Base-by-base conservation (phyloP, 2,888 invertebrate genomes). In the Baronia brevicornis region DNA sequence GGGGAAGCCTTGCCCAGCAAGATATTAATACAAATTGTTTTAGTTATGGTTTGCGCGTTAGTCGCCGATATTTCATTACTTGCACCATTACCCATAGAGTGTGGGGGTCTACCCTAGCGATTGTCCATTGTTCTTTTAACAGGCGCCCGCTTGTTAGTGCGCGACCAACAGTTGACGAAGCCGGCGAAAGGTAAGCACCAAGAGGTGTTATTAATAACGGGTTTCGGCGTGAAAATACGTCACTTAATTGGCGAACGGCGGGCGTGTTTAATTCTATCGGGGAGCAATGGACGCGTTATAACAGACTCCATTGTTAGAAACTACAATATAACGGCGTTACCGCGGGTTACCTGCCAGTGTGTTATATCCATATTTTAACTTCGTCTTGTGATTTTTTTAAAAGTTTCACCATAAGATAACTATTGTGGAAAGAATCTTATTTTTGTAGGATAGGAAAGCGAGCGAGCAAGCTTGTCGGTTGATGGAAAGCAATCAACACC, bases 111-210 rank as follows among this genome's bases (percentile, higher is more conserved):
- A 48, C 60, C 55, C 51, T 41, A 47, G 49, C 56, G 43, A 77
- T 75, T 70, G 77, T 77, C 68, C 74, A 82, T 82, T 82, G 82
- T 82, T 79, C 80, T 75, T 79, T 77, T 79, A 79, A 77, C 77
- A 73, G 75, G 60, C 67, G 55, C 55, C 50, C 57, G 75, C 78
- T 77, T 78, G 80, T 82, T 80, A 80, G 70, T 59, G 56, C 46
- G 36, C 42, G 59, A 45, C 48, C 59, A 43, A 54, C 54, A 48
- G 53, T 41, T 52, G 53, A 46, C 46, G 50, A 48, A 51, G 50
- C 49, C 48, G 43, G 35, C 46, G 42, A 49, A 44, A 48, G 51
- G 51, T 55, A 51, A 44, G 43, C 39, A 44, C 55, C 51, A 48
- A 64, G 64, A 71, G 67, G 68, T 63, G 68, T 61, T 65, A 64